phyloP scores from a whole-genome alignment of 2,113 vertebrate species.

The Stegostoma tigrinum region DNA sequence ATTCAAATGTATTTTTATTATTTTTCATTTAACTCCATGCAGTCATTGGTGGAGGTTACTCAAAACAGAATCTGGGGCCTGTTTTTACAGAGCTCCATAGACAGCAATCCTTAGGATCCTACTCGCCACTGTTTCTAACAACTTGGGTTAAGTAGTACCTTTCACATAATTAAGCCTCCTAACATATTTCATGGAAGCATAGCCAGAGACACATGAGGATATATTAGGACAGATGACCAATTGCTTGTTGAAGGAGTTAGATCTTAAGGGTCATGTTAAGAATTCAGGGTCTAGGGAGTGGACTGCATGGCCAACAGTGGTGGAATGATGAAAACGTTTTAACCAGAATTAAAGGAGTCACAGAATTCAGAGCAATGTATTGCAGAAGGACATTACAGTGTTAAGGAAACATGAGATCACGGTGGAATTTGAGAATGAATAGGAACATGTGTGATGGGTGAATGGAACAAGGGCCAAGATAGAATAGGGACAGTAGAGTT shows the following conservation, averaged over 20 bases:
- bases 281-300: background rate
- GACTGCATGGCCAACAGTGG: background rate
- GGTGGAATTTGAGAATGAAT: background rate
- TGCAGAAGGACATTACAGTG: background rate
- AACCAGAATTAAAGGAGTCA: background rate
- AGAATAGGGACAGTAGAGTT: background rate
- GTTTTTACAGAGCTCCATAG: slow-evolving; percentile 36
- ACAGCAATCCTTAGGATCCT: background rate
- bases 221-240: background rate
- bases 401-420: background rate
- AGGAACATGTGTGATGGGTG: background rate
- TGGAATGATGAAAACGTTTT: background rate
- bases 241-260: background rate
- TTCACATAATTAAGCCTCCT: background rate
- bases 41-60: background rate
- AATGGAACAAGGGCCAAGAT: background rate
- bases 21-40: background rate
- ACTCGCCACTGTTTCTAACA: slow-evolving; percentile 33
- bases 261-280: background rate
- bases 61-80: slow-evolving; percentile 40
- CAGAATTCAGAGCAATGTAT: background rate
- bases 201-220: background rate
- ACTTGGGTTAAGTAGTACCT: background rate
- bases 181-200: background rate
- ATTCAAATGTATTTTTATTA: slow-evolving; percentile 6